These are phyloP conservation scores for Danio aesculapii DNA, from an alignment of 2,797 vertebrate genomes.

Conservation along the genomic window DNA sequence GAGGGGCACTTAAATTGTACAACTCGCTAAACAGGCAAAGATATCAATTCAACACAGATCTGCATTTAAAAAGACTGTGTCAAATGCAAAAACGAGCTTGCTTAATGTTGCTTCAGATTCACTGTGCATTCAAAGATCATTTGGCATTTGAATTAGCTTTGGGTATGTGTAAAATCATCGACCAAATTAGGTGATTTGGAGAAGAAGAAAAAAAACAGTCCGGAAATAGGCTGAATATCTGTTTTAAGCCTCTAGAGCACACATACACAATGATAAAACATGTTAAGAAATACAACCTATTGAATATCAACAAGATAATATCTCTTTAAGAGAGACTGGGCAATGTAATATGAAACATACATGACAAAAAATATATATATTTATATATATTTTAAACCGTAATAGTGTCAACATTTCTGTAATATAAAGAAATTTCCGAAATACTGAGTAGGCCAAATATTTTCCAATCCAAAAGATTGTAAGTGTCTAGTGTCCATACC, in stretches of 20 bases:
- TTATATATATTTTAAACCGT: slow-evolving; percentile 56
- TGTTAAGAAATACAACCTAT: slow-evolving; percentile 78
- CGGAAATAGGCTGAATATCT: slow-evolving; percentile 59
- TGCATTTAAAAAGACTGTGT: slow-evolving; percentile 33
- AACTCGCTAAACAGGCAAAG: slow-evolving; percentile 48
- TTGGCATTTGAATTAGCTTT: slow-evolving; percentile 65
- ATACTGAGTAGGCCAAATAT: slow-evolving; percentile 65
- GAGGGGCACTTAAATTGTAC: slow-evolving; percentile 63
- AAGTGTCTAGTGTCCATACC: slow-evolving; percentile 54
- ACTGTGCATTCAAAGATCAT: slow-evolving; percentile 57
- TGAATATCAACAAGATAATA: slow-evolving; percentile 82
- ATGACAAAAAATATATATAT: slow-evolving; percentile 46
- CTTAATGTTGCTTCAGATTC: slow-evolving; percentile 54
- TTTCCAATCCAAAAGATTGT: slow-evolving; percentile 38
- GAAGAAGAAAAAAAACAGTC: slow-evolving; percentile 47
- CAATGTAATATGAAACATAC: slow-evolving; percentile 68
- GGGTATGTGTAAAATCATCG: slow-evolving; percentile 53
- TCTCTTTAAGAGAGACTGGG: slow-evolving; percentile 77
- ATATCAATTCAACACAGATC: slow-evolving; percentile 20
- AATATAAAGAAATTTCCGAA: slow-evolving; percentile 63
- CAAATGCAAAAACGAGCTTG: slow-evolving; percentile 42
- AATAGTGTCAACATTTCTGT: slow-evolving; percentile 64
- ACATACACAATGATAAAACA: slow-evolving; percentile 64
- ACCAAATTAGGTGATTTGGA: slow-evolving; percentile 50
- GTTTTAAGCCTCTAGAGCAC: slow-evolving; percentile 60